Evolutionary conservation across 2,113 vertebrate species (phyloP), one percentile per base, ranked within the genome.

Genomic region (Carassius auratus): DNA sequence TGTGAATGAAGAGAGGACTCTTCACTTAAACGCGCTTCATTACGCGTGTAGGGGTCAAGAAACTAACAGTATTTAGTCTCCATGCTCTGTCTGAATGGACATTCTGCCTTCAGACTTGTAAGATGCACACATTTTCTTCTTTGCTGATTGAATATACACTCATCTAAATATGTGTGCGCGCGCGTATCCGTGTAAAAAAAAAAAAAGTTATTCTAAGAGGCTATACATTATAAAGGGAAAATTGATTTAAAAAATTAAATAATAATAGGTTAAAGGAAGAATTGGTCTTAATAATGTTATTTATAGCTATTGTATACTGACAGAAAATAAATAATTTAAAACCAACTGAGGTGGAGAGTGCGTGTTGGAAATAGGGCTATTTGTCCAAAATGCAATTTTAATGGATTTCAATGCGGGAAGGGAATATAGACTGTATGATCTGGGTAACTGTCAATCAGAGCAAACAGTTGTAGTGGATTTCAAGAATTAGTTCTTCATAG

Each of bases 11-110:
- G 38, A 19, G 61, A 30, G 21, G 38, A 66, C 50, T 23, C 76
- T 78, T 78, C 33, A 78, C 76, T 79, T 45, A 62, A 62, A 79
- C 33, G 8, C 76, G 10, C 78, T 30, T 81, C 78, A 50, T 80
- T 26, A 64, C 59, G 57, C 14, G 57, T 66, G 61, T 8, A 42
- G 38, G 23, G 59, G 61, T 66, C 78, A 81, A 81, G 38, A 42
- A 48, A 45, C 66, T 2, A 30, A 30, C 50, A 76, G 1, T 26
- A 76, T 30, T 55, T 76, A 17, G 48, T 14, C 36, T 62, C 10
- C 21, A 30, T 64, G 38, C 8, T 15, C n/a, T 9, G 7, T 66
- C 61, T n/a, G 36, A 45, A 26, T 48, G 14, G 78, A 80, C 59
- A 10, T 14, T 8, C 19, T 36, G 26, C 2, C 33, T 9, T 19